Base-by-base conservation (phyloP, 2,888 invertebrate species). In the Trichogramma evanescens region DNA sequence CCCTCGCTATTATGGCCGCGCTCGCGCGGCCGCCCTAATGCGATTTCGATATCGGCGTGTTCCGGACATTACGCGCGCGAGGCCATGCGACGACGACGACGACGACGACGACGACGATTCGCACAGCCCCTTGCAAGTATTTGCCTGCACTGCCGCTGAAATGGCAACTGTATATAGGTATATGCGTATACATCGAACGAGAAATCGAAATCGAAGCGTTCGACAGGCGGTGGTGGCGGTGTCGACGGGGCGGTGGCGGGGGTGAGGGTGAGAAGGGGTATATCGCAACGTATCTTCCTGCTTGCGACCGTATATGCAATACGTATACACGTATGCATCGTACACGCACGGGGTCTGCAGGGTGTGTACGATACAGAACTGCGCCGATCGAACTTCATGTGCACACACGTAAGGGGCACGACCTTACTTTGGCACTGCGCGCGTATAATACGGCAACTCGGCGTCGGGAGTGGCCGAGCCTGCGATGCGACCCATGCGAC, bases 41-140 rank as follows among this genome's bases (percentile, higher is more conserved):
- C 70, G 71, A 73, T 74, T 73, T 72, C 73, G 71, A 73, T 74
- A 74, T 71, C 72, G 69, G 68, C 67, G 68, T 13, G 7, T 53
- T 54, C 63, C 61, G 61, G 54, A 56, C 63, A 46, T 59, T 63
- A 61, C 64, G 65, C 67, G 59, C 13, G 26, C 26, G 26, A 26
- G 26, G 26, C 26, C 26, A 26, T 26, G 26, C 26, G 26, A 26
- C 26, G 26, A 26, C 26, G 26, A 26, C 26, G n/a, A n/a, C n/a
- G n/a, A n/a, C n/a, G n/a, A n/a, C n/a, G n/a, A n/a, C n/a, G 13
- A 64, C 56, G 59, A 60, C 65, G 64, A 62, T 65, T 59, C 61
- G 62, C 63, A 61, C 63, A 61, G 62, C 63, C 62, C 63, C 63
- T 58, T 64, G 61, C 65, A 58, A 38, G 41, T 46, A 42, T 57